Evolutionary conservation across 2,797 vertebrate genomes (phyloP), one percentile per base, ranked within the genome.

Genomic region (Poecilia wingei): DNA sequence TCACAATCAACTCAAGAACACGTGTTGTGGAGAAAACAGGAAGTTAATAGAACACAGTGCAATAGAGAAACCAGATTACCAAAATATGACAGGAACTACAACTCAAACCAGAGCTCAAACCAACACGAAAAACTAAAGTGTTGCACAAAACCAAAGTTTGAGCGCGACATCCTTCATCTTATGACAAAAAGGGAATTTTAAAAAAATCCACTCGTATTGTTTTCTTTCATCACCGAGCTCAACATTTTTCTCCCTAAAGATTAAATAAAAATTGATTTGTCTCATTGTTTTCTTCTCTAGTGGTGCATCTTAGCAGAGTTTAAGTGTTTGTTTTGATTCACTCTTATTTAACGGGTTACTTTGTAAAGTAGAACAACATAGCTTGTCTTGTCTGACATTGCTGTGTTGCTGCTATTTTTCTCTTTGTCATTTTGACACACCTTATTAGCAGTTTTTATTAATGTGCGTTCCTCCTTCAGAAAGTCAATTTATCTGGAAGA

Each of bases 201-300:
- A 25, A 69, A 41, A 69, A 41, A 43, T 25, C 72, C 77, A 78
- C 76, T 74, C 36, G 64, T 71, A 77, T 79, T 83, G 81, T 90
- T 92, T 82, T 85, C 71, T 92, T 81, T 85, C 68, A 76, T 51
- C 72, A 14, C 61, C 75, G 41, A 75, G 79, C 78, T 77, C 72
- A 75, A 45, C 9, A 10, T 75, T 83, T 84, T 33, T 0, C 1
- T 90, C 84, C 79, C 79, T 3, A 0, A 74, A 79, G 82, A 79
- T 69, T 66, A 47, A 41, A 75, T 72, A 78, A 78, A 81, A 79
- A 25, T 74, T 28, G 10, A 12, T 20, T 61, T 66, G 66, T 86
- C 49, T 85, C 64, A 76, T 82, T 80, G 7, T 64, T 69, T 57
- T 57, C 78, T 66, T 86, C 53, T 75, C 47, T 73, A 6, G 78